Evolutionary conservation across 2,113 vertebrate genomes (phyloP).

Genomic region (Lonchura striata): DNA sequence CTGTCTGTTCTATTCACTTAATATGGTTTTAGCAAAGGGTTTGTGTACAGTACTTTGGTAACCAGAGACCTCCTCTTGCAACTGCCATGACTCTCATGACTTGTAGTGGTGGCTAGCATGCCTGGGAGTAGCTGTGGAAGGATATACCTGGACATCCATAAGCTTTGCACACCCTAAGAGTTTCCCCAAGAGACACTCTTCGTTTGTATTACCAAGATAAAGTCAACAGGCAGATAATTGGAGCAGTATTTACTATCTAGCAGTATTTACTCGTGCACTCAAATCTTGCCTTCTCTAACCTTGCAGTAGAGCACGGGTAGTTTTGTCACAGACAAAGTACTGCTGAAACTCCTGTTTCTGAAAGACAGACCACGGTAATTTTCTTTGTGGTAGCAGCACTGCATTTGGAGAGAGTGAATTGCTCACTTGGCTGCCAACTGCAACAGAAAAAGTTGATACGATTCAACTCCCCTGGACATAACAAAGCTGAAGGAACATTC

Average conservation of each 20-base stretch:
- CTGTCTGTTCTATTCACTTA: background rate
- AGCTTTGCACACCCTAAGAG: background rate
- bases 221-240: slow-evolving; percentile 4
- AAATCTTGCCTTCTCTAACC: background rate
- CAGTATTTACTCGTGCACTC: background rate
- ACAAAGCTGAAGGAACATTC: background rate
- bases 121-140: background rate
- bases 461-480: background rate
- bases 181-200: background rate
- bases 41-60: background rate
- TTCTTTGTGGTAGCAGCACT: background rate
- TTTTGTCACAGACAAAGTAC: background rate
- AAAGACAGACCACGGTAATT: background rate
- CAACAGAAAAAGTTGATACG: background rate
- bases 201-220: background rate
- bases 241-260: background rate
- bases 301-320: background rate
- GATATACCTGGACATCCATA: background rate
- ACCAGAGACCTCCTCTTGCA: background rate
- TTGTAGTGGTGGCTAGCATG: background rate
- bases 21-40: background rate
- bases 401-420: background rate
- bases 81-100: background rate
- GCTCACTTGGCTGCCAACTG: background rate
- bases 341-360: background rate